Percentiles rank a stretch among this genome's conserved stretches.
phyloP scores from a whole-genome alignment of 1,140 invertebrate species.

The Hyposmocoma kahamanoa region DNA sequence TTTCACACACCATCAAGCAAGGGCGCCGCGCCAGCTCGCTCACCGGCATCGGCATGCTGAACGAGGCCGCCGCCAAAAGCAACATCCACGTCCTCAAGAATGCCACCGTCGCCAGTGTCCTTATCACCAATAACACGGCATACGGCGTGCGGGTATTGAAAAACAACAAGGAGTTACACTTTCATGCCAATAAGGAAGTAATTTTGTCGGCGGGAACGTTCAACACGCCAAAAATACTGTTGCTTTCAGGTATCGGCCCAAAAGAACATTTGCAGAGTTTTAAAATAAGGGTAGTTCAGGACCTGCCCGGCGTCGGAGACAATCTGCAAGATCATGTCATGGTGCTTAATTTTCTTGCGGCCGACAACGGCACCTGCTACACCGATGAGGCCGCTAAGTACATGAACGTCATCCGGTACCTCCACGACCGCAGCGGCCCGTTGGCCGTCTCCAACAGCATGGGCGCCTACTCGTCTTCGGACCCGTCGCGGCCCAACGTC shows the following conservation, averaged over 20 bases:
- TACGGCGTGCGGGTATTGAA: slow-evolving; percentile 50
- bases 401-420: slow-evolving; percentile 41
- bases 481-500: slow-evolving; percentile 14
- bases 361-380: slow-evolving; percentile 41
- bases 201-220: slow-evolving; percentile 74
- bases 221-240: slow-evolving; percentile 70
- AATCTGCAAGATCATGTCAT: slow-evolving; percentile 84
- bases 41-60: slow-evolving; percentile 45
- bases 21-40: slow-evolving; percentile 44
- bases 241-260: slow-evolving; percentile 65
- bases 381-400: slow-evolving; percentile 14
- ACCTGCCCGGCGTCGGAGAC: slow-evolving; percentile 82
- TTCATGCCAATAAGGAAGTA: slow-evolving; percentile 70
- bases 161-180: slow-evolving; percentile 33
- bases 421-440: slow-evolving; percentile 38
- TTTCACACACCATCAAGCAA: slow-evolving; percentile 46
- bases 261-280: slow-evolving; percentile 49
- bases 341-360: slow-evolving; percentile 70
- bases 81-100: slow-evolving; percentile 82
- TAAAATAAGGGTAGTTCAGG: slow-evolving; percentile 67
- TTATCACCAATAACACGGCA: slow-evolving; percentile 45
- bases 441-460: slow-evolving; percentile 32
- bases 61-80: slow-evolving; percentile 69
- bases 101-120: slow-evolving; percentile 68
- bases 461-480: slow-evolving; percentile 37